Evolutionary conservation across 53 echinoderm and acorn worm species (phyloP), one percentile per base, ranked within the genome.

Genomic region (Henricia sp.): DNA sequence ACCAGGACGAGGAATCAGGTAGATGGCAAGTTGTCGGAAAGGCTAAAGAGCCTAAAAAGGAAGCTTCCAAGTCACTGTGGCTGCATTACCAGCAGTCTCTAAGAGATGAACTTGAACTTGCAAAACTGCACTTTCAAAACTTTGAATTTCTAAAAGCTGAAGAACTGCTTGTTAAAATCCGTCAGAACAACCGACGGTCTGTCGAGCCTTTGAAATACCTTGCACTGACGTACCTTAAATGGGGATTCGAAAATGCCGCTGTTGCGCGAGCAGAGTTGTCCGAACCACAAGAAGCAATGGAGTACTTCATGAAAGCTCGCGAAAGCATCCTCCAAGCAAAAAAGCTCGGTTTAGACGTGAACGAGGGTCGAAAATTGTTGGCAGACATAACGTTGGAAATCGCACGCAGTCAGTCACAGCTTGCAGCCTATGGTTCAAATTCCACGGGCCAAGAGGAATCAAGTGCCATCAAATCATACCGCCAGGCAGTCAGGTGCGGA

Each of bases 401-500:
- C 39, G 76, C 76, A 56, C 57, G 27, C 26, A 41, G 9, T 43
- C 55, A 76, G 6, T 40, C 59, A 0, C 12, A 19, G 29, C 5
- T 32, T 43, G 10, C 19, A 19, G 8, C 25, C n/a, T n/a, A n/a
- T n/a, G n/a, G n/a, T n/a, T n/a, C n/a, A 40, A 67, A 46, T 46
- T 10, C 8, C 8, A 14, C 8, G 8, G 14, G 48, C 14, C 8
- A 46, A 10, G 48, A 46, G 4, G 43, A 76, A 3, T 73, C 73
- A 6, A n/a, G n/a, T n/a, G 68, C 32, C 14, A 43, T 76, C 76
- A 3, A 76, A 34, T 57, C 59, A 19, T 76, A 76, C 17, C 37
- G 76, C 2, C 57, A 76, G 41, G 76, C 76, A 6, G 29, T 59
- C 30, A 58, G 28, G n/a, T 76, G 76, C n/a, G 76, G 76, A 41